Evolutionary conservation across 2,113 vertebrate species (phyloP).

Genomic region (Enhydra lutris): DNA sequence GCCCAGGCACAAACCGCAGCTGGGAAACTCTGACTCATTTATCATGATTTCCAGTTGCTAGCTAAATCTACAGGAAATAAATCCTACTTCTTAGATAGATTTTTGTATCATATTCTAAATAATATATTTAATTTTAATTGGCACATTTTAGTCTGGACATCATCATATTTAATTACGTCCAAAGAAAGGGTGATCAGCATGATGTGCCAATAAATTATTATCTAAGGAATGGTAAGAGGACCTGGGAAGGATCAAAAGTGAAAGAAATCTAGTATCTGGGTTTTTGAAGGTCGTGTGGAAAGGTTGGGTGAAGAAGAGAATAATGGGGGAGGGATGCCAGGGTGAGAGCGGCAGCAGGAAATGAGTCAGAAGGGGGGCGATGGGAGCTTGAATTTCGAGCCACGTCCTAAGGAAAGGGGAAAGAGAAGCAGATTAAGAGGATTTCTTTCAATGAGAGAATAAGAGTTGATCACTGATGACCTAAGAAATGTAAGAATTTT

Average conservation of each 20-base stretch:
- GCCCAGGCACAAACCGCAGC: not conserved
- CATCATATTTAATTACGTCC: not conserved
- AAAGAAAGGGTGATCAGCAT: not conserved
- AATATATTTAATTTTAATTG: not conserved
- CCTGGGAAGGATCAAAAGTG: not conserved
- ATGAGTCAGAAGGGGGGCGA: not conserved
- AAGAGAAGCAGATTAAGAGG: not conserved
- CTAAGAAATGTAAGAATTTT: not conserved
- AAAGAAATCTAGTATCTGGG: not conserved
- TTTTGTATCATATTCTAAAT: not conserved
- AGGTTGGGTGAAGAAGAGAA: not conserved
- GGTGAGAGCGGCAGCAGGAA: not conserved
- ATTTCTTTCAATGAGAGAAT: conserved; percentile 21
- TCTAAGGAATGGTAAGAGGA: not conserved
- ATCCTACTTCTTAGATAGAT: not conserved
- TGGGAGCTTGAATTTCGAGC: not conserved
- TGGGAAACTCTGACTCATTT: not conserved
- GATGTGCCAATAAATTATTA: not conserved
- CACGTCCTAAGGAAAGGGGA: not conserved
- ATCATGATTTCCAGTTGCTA: not conserved
- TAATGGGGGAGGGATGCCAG: not conserved
- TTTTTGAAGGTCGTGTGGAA: not conserved
- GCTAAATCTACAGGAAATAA: not conserved
- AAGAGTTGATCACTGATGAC: not conserved
- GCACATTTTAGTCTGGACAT: not conserved